Conservation (phyloP, 2,797 vertebrate genomes). For the Agapornis canus region DNA sequence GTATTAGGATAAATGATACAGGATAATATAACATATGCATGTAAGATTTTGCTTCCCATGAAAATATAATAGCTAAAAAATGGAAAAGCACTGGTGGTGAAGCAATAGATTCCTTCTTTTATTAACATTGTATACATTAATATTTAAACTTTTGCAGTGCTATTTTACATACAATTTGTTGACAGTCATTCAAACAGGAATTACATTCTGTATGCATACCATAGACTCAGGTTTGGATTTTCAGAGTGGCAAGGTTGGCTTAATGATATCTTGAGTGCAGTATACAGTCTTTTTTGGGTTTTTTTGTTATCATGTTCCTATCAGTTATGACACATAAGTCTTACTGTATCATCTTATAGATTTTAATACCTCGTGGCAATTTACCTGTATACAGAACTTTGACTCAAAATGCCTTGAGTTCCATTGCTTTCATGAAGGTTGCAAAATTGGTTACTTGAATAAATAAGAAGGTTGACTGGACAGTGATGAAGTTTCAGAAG, state of each 20-base stretch:
- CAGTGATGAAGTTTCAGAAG: background rate
- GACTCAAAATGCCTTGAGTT: background rate
- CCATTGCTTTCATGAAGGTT: background rate
- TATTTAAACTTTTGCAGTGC: background rate
- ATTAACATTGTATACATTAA: background rate
- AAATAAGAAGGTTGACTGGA: background rate
- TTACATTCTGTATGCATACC: background rate
- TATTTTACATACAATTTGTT: background rate
- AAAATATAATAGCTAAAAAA: background rate
- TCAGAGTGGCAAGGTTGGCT: fast-evolving
- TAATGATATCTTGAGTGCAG: background rate
- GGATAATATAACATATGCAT: background rate
- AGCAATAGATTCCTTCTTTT: background rate
- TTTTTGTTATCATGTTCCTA: background rate
- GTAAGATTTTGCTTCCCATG: background rate
- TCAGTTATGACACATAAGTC: background rate
- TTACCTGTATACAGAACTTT: background rate
- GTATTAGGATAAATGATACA: background rate
- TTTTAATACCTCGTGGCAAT: background rate
- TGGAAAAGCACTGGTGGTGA: background rate
- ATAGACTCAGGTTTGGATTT: background rate
- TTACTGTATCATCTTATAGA: background rate
- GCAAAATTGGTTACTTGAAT: background rate
- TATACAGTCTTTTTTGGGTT: background rate
- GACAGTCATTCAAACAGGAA: background rate